Evolutionary conservation across 2,888 invertebrate genomes (phyloP).

Genomic region (Strigamia crassipes): DNA sequence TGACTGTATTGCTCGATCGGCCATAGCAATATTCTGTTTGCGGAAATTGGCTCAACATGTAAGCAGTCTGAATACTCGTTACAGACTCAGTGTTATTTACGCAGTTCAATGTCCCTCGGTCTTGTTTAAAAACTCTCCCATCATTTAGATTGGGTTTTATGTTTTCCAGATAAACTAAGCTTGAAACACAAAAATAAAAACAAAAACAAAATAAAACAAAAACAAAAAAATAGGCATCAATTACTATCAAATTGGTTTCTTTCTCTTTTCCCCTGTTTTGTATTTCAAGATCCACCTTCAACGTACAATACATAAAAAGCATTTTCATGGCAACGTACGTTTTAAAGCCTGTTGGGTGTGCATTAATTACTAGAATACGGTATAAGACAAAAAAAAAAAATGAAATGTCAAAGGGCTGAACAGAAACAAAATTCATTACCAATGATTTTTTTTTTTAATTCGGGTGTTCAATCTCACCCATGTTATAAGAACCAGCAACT

Average conservation of each 20-base stretch:
- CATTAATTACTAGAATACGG: constrained; percentile 15
- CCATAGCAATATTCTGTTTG: constrained; percentile 34
- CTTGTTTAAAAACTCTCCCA: constrained; percentile 3
- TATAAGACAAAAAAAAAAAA: constrained; percentile 18
- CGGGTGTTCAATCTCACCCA: background rate
- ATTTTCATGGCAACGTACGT: constrained; percentile 29
- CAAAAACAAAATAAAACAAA: background rate
- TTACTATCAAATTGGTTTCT: constrained; percentile 41
- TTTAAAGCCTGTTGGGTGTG: constrained; percentile 39
- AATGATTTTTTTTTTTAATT: background rate
- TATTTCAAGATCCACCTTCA: constrained; percentile 45
- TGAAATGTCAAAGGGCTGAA: constrained; percentile 43
- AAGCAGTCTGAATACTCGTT: constrained; percentile 33
- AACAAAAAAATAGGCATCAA: constrained; percentile 41
- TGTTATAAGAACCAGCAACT: background rate
- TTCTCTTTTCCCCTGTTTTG: constrained; percentile 46
- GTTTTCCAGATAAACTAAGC: background rate
- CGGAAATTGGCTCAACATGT: constrained; percentile 18
- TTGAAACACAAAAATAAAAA: background rate
- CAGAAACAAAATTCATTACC: constrained; percentile 45
- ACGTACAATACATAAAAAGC: constrained; percentile 22
- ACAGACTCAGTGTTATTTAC: background rate
- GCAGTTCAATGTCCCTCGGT: constrained; percentile 1
- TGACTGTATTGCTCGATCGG: constrained; percentile 29
- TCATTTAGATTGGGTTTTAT: constrained; percentile 3